Base-by-base conservation (phyloP, 2,888 invertebrate species). In the Calameuta filiformis region DNA sequence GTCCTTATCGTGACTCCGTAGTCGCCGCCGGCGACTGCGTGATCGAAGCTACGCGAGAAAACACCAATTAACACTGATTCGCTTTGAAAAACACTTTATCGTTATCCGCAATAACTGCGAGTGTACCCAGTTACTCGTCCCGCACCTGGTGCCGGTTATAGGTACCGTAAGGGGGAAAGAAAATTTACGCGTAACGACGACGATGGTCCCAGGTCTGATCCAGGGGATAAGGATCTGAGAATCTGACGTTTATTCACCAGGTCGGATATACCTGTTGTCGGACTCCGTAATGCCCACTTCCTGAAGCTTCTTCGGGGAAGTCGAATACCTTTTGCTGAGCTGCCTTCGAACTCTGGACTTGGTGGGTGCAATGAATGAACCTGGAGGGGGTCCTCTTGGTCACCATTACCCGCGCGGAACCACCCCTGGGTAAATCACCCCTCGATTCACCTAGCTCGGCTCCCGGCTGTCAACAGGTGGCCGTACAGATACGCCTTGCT, bases 401-500 rank as follows among this genome's bases (percentile, higher is more conserved):
- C 56, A 56, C 23, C 23, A 23, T 56, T 9, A 56, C 15, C 56
- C 23, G 23, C 56, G 23, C 15, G 56, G 56, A 23, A 56, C 9
- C 56, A 35, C 74, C 74, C n/a, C 23, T 35, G 34, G 74, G 30
- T 30, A 23, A 33, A 74, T 34, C 23, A 33, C 35, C 84, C 83
- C 84, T 84, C 86, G 85, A 87, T 86, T 87, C 85, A 84, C 86
- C 87, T 82, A 81, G 80, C 83, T 83, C 80, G 83, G 82, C 86
- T 85, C 86, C 83, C 23, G 71, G 85, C 86, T 88, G 89, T 90
- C 90, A 91, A 91, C 91, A 91, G 91, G 91, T 91, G 91, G 91
- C 88, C 86, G 87, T 85, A 85, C 85, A 86, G 89, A 89, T 87
- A 87, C 89, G 85, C 80, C 83, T 83, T 87, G 81, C 12, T 69